Evolutionary conservation across 2,888 invertebrate genomes (phyloP).

Genomic region (Griposia aprilina): DNA sequence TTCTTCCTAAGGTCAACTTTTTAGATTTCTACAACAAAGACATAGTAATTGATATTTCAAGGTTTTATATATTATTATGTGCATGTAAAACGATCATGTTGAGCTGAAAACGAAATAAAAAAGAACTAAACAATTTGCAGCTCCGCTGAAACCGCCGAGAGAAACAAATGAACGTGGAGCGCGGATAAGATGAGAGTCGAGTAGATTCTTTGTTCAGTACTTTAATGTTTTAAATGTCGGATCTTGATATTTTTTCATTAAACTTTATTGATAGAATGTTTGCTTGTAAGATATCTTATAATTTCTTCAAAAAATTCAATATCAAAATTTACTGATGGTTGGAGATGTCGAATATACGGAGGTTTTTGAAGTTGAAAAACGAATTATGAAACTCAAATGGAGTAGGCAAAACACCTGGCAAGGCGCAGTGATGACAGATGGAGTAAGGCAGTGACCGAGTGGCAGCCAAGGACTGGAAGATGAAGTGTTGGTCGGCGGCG

Average conservation of each 20-base stretch:
- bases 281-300: background rate
- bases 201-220: conserved; percentile 6
- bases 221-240: background rate
- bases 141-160: conserved; percentile 29
- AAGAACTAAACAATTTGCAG: conserved; percentile 17
- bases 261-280: background rate
- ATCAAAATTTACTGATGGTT: too few species aligned
- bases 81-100: conserved; percentile 24
- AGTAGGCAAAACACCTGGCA: too few species aligned
- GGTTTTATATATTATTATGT: background rate
- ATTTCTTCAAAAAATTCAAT: background rate
- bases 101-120: conserved; percentile 34
- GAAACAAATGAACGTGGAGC: conserved; percentile 51
- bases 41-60: background rate
- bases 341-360: too few species aligned
- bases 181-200: conserved; percentile 36
- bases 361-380: too few species aligned
- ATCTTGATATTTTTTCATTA: background rate
- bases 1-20: too few species aligned
- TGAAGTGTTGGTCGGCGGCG: too few species aligned
- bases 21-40: background rate
- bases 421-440: too few species aligned
- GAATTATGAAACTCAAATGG: too few species aligned
- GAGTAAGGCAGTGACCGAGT: too few species aligned
- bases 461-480: too few species aligned